Evolutionary conservation across 1,140 invertebrate species (phyloP), one percentile per base, ranked within the genome.

Genomic region (Psix sp.): DNA sequence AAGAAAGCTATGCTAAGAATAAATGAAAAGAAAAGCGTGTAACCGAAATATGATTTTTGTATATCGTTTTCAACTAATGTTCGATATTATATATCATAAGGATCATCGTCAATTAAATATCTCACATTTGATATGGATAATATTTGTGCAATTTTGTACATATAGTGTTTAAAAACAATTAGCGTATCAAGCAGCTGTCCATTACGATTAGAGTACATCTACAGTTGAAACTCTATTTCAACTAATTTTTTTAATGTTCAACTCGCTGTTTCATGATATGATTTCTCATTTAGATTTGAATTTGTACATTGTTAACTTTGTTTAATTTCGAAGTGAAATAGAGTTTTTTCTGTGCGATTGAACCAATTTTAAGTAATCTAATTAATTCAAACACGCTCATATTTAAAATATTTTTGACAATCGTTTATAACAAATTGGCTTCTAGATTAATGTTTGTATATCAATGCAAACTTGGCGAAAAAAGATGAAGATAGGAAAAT

Each of bases 71-170:
- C 17, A 40, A 49, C 45, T 38, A 48, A 65, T 62, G 66, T 76
- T 66, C 60, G 65, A 66, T 70, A 70, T 49, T n/a, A 31, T 75
- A 49, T 62, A 57, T 40, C 31, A 36, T 40, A 39, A 57, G 16
- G 36, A 51, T 35, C 46, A 65, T 70, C 42, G 73, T 70, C 73
- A 75, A 75, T 75, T 70, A 75, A 60, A 46, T 45, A 49, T 57
- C 20, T 14, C 38, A 38, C 49, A 39, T 63, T 62, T 62, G 38
- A 67, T 67, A 68, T 75, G 16, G 65, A 70, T 75, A 59, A 39
- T 70, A 60, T 38, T 70, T 26, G 65, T 75, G 72, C 72, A 75
- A 70, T 72, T 75, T 70, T 75, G 65, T 75, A 70, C 10, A 70
- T 70, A 68, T 43, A 54, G 26, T 17, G 40, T 57, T 36, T 38